Base-by-base conservation (phyloP, 2,888 invertebrate genomes). In the Drosophila anomalata region DNA sequence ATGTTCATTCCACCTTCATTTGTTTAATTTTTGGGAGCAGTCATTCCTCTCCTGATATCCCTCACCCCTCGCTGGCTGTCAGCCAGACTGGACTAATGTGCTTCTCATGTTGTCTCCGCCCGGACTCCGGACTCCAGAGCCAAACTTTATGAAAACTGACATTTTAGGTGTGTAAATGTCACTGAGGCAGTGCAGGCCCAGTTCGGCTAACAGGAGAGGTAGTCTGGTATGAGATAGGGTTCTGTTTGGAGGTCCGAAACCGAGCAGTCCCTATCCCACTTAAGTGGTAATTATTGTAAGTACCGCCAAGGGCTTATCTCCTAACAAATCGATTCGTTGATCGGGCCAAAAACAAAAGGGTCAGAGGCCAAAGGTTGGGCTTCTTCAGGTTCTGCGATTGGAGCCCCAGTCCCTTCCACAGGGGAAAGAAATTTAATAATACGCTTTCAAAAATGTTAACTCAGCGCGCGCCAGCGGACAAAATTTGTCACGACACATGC, bases 401-500 rank as follows among this genome's bases (percentile, higher is more conserved):
- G 33, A 54, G 39, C 44, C 20, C 52, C 2, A 9, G 42, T 22
- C 8, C 67, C 29, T 55, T 8, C 46, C 14, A 14, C 2, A 14
- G 55, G 54, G 48, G 20, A 47, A 73, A 72, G 61, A 76, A 77
- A 87, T 81, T 81, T 89, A 89, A 89, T 87, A 84, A 89, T 75
- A 87, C 76, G 78, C 81, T 88, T 89, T 87, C 87, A 76, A 86
- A 89, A 89, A 85, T 75, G 81, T 87, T 88, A 79, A 78, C 83
- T 79, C 79, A 80, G 76, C 72, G 78, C 75, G 75, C 83, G 79
- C 74, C 72, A 79, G 50, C 67, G 63, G 71, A 78, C 78, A 77
- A 85, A 87, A 89, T 86, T 90, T 90, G 89, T 87, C 90, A 90
- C 88, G 90, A 89, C 83, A 89, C 85, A 90, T 83, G 69, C 75